A percentile compares a stretch with the other conserved stretches of the same genome.
Evolutionary conservation across 2,113 vertebrate species (phyloP).

Genomic region (Paramormyrops kingsleyae): DNA sequence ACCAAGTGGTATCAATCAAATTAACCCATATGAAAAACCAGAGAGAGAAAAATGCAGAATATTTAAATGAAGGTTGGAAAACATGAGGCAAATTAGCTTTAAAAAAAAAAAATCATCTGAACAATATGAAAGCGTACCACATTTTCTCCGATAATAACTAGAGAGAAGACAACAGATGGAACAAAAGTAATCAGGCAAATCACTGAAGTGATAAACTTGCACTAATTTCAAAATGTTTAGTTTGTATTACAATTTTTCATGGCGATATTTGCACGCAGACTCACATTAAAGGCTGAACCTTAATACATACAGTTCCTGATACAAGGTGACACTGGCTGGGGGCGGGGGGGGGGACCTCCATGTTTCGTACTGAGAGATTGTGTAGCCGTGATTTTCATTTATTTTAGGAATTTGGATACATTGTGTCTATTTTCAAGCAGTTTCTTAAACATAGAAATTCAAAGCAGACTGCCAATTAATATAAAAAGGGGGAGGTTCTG

Average conservation of each 20-base stretch:
- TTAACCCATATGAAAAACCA: neutral
- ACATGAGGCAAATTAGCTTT: neutral
- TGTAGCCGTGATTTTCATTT: neutral
- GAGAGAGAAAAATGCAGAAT: neutral
- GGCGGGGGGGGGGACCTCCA: neutral
- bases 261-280: neutral
- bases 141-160: neutral
- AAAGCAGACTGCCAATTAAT: neutral
- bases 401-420: neutral
- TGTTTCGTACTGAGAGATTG: neutral
- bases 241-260: neutral
- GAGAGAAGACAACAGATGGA: neutral
- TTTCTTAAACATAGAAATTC: neutral
- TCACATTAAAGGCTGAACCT: neutral
- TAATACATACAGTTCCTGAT: neutral
- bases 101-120: neutral
- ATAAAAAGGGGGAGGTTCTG: neutral
- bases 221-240: neutral
- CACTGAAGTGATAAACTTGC: conserved; percentile 5
- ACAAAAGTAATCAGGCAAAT: neutral
- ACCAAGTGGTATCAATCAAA: neutral
- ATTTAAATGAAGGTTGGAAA: neutral
- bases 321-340: neutral
- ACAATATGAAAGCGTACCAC: neutral
- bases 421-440: neutral